A percentile compares a stretch with the other conserved stretches of the same genome.
phyloP scores from a whole-genome alignment of 2,797 vertebrate genomes.

The Takifugu rubripes region DNA sequence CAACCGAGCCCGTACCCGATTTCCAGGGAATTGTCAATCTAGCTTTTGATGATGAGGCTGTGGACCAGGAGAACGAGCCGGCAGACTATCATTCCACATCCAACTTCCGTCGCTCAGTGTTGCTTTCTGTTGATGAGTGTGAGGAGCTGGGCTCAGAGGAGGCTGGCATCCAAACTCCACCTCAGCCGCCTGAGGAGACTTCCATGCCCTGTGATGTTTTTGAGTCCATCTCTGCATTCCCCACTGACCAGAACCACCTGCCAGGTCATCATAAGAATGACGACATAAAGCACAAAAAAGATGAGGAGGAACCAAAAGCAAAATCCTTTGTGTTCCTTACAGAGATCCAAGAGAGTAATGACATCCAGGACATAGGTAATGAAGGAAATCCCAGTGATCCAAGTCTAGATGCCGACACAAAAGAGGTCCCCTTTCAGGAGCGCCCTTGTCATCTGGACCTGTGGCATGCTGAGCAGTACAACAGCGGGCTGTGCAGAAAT shows the following conservation, averaged over 20 bases:
- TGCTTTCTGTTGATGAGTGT: constrained; percentile 97
- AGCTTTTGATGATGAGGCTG: constrained; percentile 91
- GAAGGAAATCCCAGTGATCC: constrained; percentile 14
- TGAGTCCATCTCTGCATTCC: constrained; percentile 65
- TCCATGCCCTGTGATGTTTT: constrained; percentile 86
- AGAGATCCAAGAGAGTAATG: constrained; percentile 41
- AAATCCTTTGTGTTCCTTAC: constrained; percentile 54
- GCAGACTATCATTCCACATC: constrained; percentile 78
- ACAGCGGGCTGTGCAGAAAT: constrained; percentile 73
- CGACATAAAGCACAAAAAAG: constrained; percentile 12
- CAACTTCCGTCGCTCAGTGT: constrained; percentile 87
- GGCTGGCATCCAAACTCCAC: constrained; percentile 73
- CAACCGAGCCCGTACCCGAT: constrained; percentile 71
- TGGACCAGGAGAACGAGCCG: constrained; percentile 81
- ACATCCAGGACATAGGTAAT: constrained; percentile 9
- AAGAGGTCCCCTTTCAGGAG: constrained; percentile 85
- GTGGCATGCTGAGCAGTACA: constrained; percentile 81
- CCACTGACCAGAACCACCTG: constrained; percentile 52
- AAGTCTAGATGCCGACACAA: constrained; percentile 36
- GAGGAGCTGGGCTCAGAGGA: constrained; percentile 96
- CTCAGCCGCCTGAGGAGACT: constrained; percentile 57
- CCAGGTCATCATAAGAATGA: constrained; percentile 3
- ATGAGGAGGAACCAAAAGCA: constrained; percentile 30
- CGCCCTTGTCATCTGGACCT: constrained; percentile 92
- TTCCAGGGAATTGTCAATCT: constrained; percentile 95